These are phyloP conservation scores for Eupleurogrammus muticus DNA, from an alignment of 2,797 vertebrate species.

Conservation along the genomic window DNA sequence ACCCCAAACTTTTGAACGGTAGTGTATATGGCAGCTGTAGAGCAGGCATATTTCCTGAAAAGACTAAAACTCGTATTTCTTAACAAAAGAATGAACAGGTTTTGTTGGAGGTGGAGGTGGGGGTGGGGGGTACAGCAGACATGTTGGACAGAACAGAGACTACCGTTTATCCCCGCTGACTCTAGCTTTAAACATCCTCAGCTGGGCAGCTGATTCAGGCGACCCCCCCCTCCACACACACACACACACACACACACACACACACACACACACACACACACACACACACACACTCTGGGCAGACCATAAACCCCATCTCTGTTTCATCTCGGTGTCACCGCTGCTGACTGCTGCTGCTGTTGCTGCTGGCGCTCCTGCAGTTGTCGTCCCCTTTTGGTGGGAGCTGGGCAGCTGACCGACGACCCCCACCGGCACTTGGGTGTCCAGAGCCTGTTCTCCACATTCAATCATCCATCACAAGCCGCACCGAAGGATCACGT, in stretches of 20 bases:
- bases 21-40: no score
- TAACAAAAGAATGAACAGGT: background rate
- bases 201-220: slow-evolving; percentile 63
- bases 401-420: slow-evolving; percentile 68
- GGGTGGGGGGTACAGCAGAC: background rate
- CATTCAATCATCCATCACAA: slow-evolving; percentile 49
- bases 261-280: background rate
- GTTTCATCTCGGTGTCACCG: slow-evolving; percentile 55
- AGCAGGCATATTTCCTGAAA: background rate
- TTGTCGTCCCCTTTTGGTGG: slow-evolving; percentile 78
- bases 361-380: slow-evolving; percentile 62
- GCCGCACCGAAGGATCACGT: slow-evolving; percentile 32
- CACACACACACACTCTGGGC: background rate
- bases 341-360: slow-evolving; percentile 54
- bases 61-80: background rate
- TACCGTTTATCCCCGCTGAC: slow-evolving; percentile 37
- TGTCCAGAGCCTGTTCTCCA: slow-evolving; percentile 31
- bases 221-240: background rate
- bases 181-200: slow-evolving; percentile 55
- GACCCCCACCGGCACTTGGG: slow-evolving; percentile 56
- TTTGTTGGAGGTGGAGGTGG: background rate
- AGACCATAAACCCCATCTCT: slow-evolving; percentile 53
- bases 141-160: slow-evolving; percentile 23
- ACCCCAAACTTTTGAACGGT: no score
- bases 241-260: background rate